Evolutionary conservation across 2,797 vertebrate genomes (phyloP), one percentile per base, ranked within the genome.

Genomic region (Siniperca scherzeri): DNA sequence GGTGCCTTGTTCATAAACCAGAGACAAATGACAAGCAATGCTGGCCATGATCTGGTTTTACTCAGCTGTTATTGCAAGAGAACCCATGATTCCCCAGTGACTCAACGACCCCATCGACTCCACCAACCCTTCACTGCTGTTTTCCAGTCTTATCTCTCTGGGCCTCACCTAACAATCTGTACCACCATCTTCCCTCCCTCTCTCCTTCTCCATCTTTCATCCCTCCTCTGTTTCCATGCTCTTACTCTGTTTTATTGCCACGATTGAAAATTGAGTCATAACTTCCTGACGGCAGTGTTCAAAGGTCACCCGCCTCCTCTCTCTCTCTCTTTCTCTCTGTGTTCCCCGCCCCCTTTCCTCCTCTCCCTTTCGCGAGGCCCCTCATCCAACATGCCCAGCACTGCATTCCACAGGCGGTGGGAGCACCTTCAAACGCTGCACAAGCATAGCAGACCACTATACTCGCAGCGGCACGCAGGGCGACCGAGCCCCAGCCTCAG

Each of bases 191-290:
- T 70, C 11, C 60, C 57, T 67, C 68, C 38, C 40, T 69, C 40
- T 57, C 68, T 64, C 48, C 48, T 48, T 74, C 64, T 87, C 14
- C 48, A 83, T 75, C 80, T 74, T 78, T 55, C 78, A 71, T 73
- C 73, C 70, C 38, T 85, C 44, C 40, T 66, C 44, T 68, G 13
- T 83, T 78, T 81, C 70, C 68, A 77, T 61, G 61, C 67, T 75
- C 46, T 78, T 80, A 30, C 50, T 71, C 73, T 78, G 68, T 87
- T 93, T 91, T 87, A 91, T 87, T 83, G 72, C 83, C 70, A 72
- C 73, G 46, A 82, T 67, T 92, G 86, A 94, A 92, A 95, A 96
- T 91, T 94, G 91, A 95, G 92, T 95, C 94, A 95, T 94, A 94
- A 94, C 92, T 94, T 96, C 94, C 93, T 94, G 93, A 94, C 91